A percentile compares a stretch with the other conserved stretches of the same genome.
These are phyloP conservation scores for Gymnocheta viridis DNA, from an alignment of 2,888 invertebrate species.

Conservation along the genomic window DNA sequence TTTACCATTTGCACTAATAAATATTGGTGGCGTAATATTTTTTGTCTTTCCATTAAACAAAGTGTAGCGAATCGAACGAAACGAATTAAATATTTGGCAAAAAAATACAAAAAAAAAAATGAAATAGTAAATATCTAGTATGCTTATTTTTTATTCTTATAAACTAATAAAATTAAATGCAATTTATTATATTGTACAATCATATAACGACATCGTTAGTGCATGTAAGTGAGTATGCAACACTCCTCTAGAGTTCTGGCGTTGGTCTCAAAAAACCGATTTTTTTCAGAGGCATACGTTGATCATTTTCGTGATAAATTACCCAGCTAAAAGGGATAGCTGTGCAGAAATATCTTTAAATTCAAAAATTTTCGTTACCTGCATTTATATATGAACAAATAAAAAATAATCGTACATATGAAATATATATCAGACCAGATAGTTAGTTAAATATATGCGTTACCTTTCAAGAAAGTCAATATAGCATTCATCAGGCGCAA, in stretches of 20 bases:
- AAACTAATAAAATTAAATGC: constrained; percentile 61
- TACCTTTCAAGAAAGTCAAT: too few species aligned
- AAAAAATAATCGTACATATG: too few species aligned
- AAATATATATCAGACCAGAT: too few species aligned
- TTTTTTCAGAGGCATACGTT: too few species aligned
- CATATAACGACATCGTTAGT: constrained; percentile 8
- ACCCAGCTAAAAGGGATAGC: too few species aligned
- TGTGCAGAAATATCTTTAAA: too few species aligned
- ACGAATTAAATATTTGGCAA: constrained; percentile 23
- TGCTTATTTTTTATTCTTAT: constrained; percentile 58
- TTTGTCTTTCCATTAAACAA: constrained; percentile 55
- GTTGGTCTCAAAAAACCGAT: too few species aligned
- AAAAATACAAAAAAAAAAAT: not conserved
- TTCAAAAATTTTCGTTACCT: too few species aligned
- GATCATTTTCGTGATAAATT: too few species aligned
- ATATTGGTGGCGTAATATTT: constrained; percentile 47
- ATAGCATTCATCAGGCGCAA: too few species aligned
- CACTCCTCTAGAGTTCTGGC: not conserved
- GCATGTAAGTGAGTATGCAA: not conserved
- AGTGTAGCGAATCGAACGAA: constrained; percentile 28
- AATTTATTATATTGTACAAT: constrained; percentile 62
- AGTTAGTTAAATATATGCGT: too few species aligned
- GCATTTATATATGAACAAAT: too few species aligned
- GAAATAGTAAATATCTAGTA: not conserved
- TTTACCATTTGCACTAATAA: constrained; percentile 63